phyloP scores from a whole-genome alignment of 2,888 invertebrate genomes.

The Sarcophaga subvicina region DNA sequence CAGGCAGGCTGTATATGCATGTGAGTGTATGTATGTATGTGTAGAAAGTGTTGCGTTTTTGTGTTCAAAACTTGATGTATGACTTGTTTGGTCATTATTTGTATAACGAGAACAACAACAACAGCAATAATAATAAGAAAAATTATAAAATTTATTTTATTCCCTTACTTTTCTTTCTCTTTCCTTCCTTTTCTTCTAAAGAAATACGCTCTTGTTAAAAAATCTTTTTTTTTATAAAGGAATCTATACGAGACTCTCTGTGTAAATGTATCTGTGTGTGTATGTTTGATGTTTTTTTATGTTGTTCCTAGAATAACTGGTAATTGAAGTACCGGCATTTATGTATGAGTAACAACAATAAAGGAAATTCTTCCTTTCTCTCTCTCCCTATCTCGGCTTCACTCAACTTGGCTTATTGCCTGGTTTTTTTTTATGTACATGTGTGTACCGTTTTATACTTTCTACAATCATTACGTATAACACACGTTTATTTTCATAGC shows the following conservation, averaged over 20 bases:
- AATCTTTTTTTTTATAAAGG: too few species aligned
- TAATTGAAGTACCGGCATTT: slow-evolving; percentile 64
- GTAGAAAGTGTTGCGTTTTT: slow-evolving; percentile 9
- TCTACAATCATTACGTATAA: too few species aligned
- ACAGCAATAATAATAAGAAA: slow-evolving; percentile 30
- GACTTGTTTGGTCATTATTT: slow-evolving; percentile 66
- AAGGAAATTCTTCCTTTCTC: slow-evolving; percentile 20
- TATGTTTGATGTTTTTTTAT: slow-evolving; percentile 31
- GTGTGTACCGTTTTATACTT: not conserved
- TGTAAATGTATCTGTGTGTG: slow-evolving; percentile 20
- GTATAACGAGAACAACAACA: slow-evolving; percentile 34
- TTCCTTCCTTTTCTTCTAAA: too few species aligned
- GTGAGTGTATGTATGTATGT: slow-evolving; percentile 5
- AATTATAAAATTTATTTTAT: slow-evolving; percentile 51
- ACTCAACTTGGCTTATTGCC: slow-evolving; percentile 43
- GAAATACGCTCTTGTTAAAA: too few species aligned
- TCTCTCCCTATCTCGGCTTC: not conserved
- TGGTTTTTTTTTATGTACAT: slow-evolving; percentile 4
- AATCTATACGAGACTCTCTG: not conserved
- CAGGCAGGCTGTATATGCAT: slow-evolving; percentile 16
- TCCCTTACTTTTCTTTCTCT: too few species aligned
- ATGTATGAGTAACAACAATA: slow-evolving; percentile 42
- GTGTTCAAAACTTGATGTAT: slow-evolving; percentile 62
- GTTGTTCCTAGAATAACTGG: slow-evolving; percentile 54
- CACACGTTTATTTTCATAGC: too few species aligned